phyloP scores from a whole-genome alignment of 2,797 vertebrate species.

The Octomys mimax region DNA sequence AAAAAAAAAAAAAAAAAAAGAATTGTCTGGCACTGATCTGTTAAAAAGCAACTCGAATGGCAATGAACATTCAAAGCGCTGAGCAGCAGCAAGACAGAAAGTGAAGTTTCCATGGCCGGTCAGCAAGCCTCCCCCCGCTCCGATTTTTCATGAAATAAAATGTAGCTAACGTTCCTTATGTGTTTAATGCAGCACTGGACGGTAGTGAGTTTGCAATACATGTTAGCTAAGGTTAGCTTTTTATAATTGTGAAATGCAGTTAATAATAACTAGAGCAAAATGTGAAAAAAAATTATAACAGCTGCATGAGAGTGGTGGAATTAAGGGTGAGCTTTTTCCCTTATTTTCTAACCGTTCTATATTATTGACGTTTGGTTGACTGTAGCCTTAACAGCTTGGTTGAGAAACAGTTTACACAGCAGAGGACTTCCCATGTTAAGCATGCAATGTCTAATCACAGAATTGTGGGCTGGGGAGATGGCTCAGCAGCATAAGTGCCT shows the following conservation, averaged over 20 bases:
- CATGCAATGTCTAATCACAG: not conserved
- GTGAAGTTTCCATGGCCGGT: not conserved
- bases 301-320: not conserved
- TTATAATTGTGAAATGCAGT: not conserved
- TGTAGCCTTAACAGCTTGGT: not conserved
- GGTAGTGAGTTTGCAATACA: not conserved
- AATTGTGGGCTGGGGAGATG: too few species aligned
- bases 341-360: conserved; percentile 32
- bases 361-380: not conserved
- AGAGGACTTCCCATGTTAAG: not conserved
- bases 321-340: not conserved
- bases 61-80: not conserved
- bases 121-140: not conserved
- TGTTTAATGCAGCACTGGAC: not conserved
- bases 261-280: not conserved
- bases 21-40: too few species aligned
- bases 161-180: not conserved
- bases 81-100: not conserved
- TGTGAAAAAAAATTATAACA: not conserved
- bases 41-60: too few species aligned
- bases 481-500: too few species aligned
- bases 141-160: not conserved
- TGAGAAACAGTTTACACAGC: not conserved
- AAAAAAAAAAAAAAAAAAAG: too few species aligned
- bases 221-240: not conserved